Conservation (phyloP, 2,113 vertebrate species). For the Periophthalmodon schlosseri region DNA sequence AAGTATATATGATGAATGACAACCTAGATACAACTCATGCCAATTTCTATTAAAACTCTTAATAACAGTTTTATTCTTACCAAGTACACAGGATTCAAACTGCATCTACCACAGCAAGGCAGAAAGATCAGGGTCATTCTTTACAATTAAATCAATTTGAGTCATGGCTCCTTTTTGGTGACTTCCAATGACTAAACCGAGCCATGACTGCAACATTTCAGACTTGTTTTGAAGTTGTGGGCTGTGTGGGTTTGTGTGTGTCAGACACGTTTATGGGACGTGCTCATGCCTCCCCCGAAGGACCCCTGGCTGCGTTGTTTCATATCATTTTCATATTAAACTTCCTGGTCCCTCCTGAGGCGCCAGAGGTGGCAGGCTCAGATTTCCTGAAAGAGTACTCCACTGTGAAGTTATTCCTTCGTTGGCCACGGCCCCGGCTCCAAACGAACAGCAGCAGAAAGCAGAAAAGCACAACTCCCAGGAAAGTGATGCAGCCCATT, state of each 20-base stretch:
- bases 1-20: constrained; percentile 13
- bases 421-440: constrained; percentile 95
- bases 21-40: neutral
- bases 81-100: constrained; percentile 46
- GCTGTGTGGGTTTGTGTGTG: constrained; percentile 74
- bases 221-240: constrained; percentile 67
- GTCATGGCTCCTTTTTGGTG: constrained; percentile 40
- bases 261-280: constrained; percentile 73
- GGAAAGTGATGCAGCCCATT: constrained; percentile 99
- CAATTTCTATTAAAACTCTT: neutral
- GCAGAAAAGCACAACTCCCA: constrained; percentile 98
- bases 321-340: constrained; percentile 99
- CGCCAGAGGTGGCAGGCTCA: constrained; percentile 80
- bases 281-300: constrained; percentile 78
- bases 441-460: constrained; percentile 97
- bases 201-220: constrained; percentile 22
- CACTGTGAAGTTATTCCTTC: constrained; percentile 96
- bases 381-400: constrained; percentile 97
- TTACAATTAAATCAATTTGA: constrained; percentile 46
- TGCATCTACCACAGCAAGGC: constrained; percentile 45
- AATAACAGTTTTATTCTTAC: constrained; percentile 31
- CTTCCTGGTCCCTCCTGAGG: constrained; percentile 89
- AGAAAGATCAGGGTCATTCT: constrained; percentile 49
- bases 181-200: constrained; percentile 35
- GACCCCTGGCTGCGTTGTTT: constrained; percentile 84